Evolutionary conservation across 2,113 vertebrate genomes (phyloP).

Genomic region (Scalopus aquaticus): DNA sequence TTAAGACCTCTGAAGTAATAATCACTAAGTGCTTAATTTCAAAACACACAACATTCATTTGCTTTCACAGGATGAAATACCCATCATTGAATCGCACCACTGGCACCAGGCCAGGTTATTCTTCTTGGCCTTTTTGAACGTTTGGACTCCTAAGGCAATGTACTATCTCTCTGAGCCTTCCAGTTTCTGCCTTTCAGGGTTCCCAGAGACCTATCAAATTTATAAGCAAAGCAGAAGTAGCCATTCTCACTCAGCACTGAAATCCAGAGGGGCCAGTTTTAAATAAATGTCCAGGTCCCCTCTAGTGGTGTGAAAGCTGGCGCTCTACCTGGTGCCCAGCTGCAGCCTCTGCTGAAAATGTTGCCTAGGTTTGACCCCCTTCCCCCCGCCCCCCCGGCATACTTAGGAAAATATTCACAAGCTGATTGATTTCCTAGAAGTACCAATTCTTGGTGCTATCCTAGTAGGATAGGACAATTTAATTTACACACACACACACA

Average conservation of each 20-base stretch:
- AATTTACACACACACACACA: neutral
- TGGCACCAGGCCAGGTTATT: constrained; percentile 62
- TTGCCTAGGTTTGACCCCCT: neutral
- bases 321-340: neutral
- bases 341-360: neutral
- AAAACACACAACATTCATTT: constrained; percentile 70
- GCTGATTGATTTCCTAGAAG: constrained; percentile 24
- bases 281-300: constrained; percentile 29
- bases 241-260: constrained; percentile 55
- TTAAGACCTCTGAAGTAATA: constrained; percentile 79
- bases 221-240: constrained; percentile 54
- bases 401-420: neutral
- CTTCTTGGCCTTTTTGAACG: constrained; percentile 33
- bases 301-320: neutral
- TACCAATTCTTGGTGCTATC: neutral
- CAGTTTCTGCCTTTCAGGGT: constrained; percentile 57
- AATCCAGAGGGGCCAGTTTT: constrained; percentile 58
- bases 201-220: constrained; percentile 50
- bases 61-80: constrained; percentile 62
- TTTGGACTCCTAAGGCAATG: constrained; percentile 52
- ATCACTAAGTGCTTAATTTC: constrained; percentile 80
- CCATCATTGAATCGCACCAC: constrained; percentile 3
- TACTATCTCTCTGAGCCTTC: constrained; percentile 46
- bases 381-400: neutral
- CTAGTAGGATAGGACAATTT: neutral